phyloP scores from a whole-genome alignment of 2,888 invertebrate genomes.

The Protodeltote pygarga region DNA sequence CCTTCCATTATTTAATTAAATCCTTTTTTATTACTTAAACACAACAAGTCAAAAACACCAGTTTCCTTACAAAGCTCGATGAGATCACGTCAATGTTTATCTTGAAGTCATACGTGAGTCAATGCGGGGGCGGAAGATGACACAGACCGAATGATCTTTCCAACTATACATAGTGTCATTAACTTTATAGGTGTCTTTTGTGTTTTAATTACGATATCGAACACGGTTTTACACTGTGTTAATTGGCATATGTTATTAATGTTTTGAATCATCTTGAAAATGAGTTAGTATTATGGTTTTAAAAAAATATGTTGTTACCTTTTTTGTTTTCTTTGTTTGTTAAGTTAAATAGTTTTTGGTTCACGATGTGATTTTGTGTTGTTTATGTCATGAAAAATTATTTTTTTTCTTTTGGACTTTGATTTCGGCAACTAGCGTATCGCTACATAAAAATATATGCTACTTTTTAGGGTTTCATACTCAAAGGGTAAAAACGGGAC shows the following conservation, averaged over 20 bases:
- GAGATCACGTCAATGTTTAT: conserved; percentile 37
- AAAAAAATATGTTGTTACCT: too few relatives aligned
- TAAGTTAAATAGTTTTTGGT: too few relatives aligned
- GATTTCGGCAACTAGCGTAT: too few relatives aligned
- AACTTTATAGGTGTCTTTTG: neutral
- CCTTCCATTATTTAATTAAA: conserved; percentile 16
- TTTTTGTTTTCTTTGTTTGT: too few relatives aligned
- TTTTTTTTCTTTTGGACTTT: too few relatives aligned
- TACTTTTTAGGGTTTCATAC: too few relatives aligned
- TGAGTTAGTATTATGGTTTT: too few relatives aligned
- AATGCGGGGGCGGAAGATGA: conserved; percentile 44
- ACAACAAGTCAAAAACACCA: conserved; percentile 14
- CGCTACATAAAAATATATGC: too few relatives aligned
- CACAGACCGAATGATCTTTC: conserved; percentile 24
- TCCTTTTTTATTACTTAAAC: conserved; percentile 14
- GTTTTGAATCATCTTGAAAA: conserved; percentile 3
- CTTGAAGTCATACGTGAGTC: conserved; percentile 26
- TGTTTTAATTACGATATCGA: conserved; percentile 1
- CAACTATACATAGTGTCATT: conserved; percentile 20
- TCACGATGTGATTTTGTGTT: too few relatives aligned
- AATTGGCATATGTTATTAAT: neutral
- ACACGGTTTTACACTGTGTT: conserved; percentile 12
- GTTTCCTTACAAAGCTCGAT: conserved; percentile 39
- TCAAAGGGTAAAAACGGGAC: too few relatives aligned
- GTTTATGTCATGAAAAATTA: too few relatives aligned